phyloP scores from a whole-genome alignment of 1,140 invertebrate species.

The Caerostris darwini region DNA sequence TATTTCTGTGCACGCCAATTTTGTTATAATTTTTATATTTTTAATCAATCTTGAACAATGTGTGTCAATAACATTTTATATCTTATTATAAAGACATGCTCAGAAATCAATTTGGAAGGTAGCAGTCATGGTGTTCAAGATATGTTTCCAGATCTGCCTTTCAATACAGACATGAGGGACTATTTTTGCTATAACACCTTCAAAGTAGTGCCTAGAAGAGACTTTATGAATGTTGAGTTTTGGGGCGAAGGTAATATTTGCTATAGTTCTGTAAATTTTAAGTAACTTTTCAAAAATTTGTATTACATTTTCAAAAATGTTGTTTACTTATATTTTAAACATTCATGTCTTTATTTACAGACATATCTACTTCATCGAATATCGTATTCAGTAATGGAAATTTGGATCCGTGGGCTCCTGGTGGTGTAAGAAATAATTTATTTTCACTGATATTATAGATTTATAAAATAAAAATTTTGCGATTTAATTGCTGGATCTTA shows the following conservation, averaged over 20 bases:
- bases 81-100: constrained; percentile 51
- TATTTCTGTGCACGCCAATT: too few species aligned
- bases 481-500: too few species aligned
- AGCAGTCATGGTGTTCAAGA: constrained; percentile 25
- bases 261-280: background rate
- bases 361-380: constrained; percentile 87
- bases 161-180: constrained; percentile 69
- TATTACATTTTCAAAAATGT: too few species aligned
- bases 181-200: constrained; percentile 66
- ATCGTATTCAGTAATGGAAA: constrained; percentile 96
- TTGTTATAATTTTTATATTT: too few species aligned
- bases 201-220: constrained; percentile 69
- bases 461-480: too few species aligned
- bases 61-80: background rate
- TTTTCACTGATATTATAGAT: too few species aligned
- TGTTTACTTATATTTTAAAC: background rate
- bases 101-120: constrained; percentile 72
- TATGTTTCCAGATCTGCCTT: constrained; percentile 71
- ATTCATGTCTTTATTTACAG: constrained; percentile 38
- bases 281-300: too few species aligned
- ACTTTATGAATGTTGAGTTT: constrained; percentile 36
- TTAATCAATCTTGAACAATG: too few species aligned
- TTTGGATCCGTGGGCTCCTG: constrained; percentile 95
- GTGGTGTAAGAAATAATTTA: constrained; percentile 85
- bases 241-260: constrained; percentile 69